Evolutionary conservation across 1,140 invertebrate species (phyloP).

Genomic region (Campoletis sonorensis): DNA sequence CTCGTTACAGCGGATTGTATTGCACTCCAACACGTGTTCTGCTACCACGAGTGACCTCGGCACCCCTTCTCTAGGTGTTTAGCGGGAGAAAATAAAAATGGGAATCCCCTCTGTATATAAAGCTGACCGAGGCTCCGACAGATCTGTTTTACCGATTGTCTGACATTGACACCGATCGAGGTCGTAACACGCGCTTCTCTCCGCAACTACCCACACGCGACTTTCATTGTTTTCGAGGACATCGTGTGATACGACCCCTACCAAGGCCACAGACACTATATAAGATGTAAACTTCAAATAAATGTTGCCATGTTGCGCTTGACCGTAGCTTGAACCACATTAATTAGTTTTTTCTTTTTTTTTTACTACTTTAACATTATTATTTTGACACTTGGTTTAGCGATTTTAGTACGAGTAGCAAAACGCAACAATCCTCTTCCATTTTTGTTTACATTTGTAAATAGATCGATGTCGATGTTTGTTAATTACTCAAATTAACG

Average conservation of each 20-base stretch:
- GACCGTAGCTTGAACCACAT: background rate
- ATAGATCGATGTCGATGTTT: no score
- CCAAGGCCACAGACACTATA: slow-evolving; percentile 3
- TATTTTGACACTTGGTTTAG: background rate
- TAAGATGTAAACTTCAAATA: background rate
- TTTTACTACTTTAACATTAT: background rate
- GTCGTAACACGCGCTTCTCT: background rate
- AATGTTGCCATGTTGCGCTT: background rate
- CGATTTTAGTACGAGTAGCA: no score
- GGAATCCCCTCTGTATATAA: background rate
- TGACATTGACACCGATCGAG: slow-evolving; percentile 24
- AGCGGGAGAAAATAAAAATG: background rate
- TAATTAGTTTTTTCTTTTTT: background rate
- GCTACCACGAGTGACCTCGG: background rate
- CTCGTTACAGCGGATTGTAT: slow-evolving; percentile 3
- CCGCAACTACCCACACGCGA: background rate
- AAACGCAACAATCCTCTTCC: no score
- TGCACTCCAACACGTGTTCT: background rate
- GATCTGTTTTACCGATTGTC: background rate
- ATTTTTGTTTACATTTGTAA: no score
- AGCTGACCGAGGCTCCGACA: background rate
- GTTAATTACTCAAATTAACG: no score
- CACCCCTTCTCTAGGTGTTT: background rate
- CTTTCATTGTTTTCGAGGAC: slow-evolving; percentile 16
- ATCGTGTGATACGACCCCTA: slow-evolving; percentile 5